Evolutionary conservation across 2,888 invertebrate species (phyloP).

Genomic region (Dione juno): DNA sequence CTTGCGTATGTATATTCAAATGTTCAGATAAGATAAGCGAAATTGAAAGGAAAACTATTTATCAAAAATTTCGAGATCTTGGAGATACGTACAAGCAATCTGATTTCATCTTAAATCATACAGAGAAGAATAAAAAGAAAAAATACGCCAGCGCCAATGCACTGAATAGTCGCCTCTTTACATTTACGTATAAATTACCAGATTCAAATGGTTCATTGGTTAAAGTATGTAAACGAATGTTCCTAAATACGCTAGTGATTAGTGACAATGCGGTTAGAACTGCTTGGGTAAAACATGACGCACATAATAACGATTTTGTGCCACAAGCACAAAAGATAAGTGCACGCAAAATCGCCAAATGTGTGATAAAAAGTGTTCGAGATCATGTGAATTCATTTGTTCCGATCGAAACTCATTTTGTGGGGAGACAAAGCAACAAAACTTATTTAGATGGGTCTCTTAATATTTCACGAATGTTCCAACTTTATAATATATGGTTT

Average conservation of each 20-base stretch:
- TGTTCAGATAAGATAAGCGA: conserved; percentile 6
- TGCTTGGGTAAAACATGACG: conserved; percentile 17
- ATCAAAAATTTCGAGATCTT: conserved; percentile 6
- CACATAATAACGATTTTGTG: background rate
- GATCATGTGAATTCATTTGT: conserved; percentile 22
- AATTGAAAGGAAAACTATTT: conserved; percentile 1
- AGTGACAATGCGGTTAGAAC: conserved; percentile 4
- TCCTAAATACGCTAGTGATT: conserved; percentile 4
- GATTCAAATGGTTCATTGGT: background rate
- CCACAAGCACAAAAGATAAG: conserved; percentile 1
- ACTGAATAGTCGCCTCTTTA: background rate
- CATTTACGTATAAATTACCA: conserved; percentile 20
- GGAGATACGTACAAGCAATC: conserved; percentile 1
- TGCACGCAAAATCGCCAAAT: background rate
- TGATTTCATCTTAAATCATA: conserved; percentile 11
- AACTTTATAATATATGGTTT: conserved; percentile 20
- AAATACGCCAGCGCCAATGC: background rate
- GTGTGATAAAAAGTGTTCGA: conserved; percentile 11
- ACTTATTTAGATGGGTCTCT: conserved; percentile 20
- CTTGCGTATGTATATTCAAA: conserved; percentile 14
- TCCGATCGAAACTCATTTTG: conserved; percentile 14
- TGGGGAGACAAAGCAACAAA: conserved; percentile 10
- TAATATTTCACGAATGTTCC: conserved; percentile 15
- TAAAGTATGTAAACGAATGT: conserved; percentile 19
- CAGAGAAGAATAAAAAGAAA: conserved; percentile 22